Evolutionary conservation across 2,888 invertebrate genomes (phyloP), one percentile per base, ranked within the genome.

Genomic region (Aspidiotus rigidus): DNA sequence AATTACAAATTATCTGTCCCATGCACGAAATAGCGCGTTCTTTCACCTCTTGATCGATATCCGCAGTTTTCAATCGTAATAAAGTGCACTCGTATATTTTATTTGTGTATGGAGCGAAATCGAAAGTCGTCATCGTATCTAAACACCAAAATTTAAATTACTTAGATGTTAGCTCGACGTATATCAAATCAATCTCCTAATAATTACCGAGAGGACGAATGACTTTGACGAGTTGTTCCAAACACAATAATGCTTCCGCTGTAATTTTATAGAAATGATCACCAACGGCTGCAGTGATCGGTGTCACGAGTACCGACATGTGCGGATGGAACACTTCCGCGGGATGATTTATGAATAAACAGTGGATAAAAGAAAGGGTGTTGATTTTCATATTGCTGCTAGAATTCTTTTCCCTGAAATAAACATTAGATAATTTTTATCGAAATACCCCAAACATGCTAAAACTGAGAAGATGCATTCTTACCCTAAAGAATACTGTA

Each of bases 201-300:
- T n/a, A 60, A 79, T 78, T 76, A 85, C 88, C 87, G 62, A 90
- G 80, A 0, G 95, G 95, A 40, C 93, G 83, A 76, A 97, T 91
- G 62, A 97, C 94, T 81, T 92, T 92, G 39, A 97, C 93, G 71
- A 98, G 82, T 73, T 94, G 92, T 78, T 97, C 96, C 72, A 96
- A 82, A 16, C 97, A 96, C 39, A 92, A 81, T 69, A 98, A 81
- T 2, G 97, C 97, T 79, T 98, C 98, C 0, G 97, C 96, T 1
- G 95, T 93, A 74, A 99, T 97, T 82, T 99, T 99, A 81, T 99
- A 99, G 81, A 99, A 99, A 59, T 89, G 88, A 82, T 99, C 99
- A 66, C 89, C 88, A 39, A 98, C 95, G 53, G 94, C 90, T 71
- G 86, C 83, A 62, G 95, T 87, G 62, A 98, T 88, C 7, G 94